Evolutionary conservation across 2,888 invertebrate genomes (phyloP).

Genomic region (Caenorhabditis becei): DNA sequence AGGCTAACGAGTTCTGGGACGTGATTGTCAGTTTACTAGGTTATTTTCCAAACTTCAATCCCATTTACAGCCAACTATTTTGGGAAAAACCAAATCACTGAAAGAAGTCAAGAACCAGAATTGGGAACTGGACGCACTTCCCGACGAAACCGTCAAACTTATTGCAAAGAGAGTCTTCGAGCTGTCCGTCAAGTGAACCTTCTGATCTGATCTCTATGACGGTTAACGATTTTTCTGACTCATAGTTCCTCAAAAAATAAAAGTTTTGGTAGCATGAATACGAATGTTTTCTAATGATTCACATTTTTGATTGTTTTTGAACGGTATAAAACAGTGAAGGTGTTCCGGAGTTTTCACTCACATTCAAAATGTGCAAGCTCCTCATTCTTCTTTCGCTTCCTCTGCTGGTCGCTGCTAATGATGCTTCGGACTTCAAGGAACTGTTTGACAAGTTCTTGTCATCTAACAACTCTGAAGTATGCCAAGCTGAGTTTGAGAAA

Average conservation of each 20-base stretch:
- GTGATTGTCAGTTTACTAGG: neutral
- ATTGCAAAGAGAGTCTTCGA: neutral
- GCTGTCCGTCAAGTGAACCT: neutral
- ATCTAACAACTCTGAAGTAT: neutral
- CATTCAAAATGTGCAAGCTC: neutral
- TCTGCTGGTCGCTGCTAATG: neutral
- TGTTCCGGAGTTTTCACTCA: neutral
- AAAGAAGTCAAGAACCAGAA: neutral
- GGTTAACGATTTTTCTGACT: neutral
- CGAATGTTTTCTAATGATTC: slow-evolving; percentile 11
- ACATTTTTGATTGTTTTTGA: neutral
- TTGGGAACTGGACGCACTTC: neutral
- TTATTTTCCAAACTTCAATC: neutral
- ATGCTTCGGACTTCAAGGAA: neutral
- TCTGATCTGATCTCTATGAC: neutral
- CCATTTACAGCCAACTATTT: neutral
- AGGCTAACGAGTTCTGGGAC: neutral
- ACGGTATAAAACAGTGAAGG: neutral
- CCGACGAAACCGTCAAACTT: neutral
- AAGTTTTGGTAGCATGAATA: neutral
- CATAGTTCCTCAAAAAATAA: neutral
- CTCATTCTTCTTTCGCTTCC: neutral
- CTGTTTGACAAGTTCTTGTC: neutral
- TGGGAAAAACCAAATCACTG: neutral
- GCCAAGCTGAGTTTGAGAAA: neutral